Evolutionary conservation across 2,888 invertebrate genomes (phyloP), one percentile per base, ranked within the genome.

Genomic region (Latheticus oryzae): DNA sequence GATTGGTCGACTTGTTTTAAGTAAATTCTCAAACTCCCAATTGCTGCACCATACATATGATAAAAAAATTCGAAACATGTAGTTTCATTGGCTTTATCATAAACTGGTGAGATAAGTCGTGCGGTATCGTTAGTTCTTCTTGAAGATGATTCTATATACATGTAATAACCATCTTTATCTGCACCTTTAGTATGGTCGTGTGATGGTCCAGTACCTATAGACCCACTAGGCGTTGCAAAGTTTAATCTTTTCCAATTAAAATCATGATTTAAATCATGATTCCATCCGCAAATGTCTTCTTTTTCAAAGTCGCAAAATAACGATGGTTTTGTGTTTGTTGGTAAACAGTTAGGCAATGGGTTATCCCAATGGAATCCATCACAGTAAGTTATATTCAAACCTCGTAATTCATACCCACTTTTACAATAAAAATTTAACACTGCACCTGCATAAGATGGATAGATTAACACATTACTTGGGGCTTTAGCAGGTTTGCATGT

Each of bases 71-170:
- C 80, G 61, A 91, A 87, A 73, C 88, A 88, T 62, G 4, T 48
- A 30, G 3, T 51, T 21, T 37, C 45, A 30, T 28, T 15, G n/a
- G 59, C 58, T 55, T 62, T 67, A 9, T 70, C 63, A 71, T 85
- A 91, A 0, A 90, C 78, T 0, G 93, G 93, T 0, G 92, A 92
- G 4, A 89, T 77, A 0, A 93, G 80, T 0, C 89, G 84, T 0
- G 93, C 89, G 0, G 85, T 85, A 58, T 89, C 87, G 65, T 89
- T 87, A 30, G 79, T 79, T 7, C 79, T 66, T 7, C 84, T 79
- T 0, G 84, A 81, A 0, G 90, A 85, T 8, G 91, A 87, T 72
- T 95, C 94, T 60, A 93, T 86, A 67, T 90, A 90, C 85, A 95
- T 87, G 75, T 91, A 95, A 70, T 89, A 85, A 0, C 93, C 93